Evolutionary conservation across 2,113 vertebrate species (phyloP).

Genomic region (Tachycineta bicolor): DNA sequence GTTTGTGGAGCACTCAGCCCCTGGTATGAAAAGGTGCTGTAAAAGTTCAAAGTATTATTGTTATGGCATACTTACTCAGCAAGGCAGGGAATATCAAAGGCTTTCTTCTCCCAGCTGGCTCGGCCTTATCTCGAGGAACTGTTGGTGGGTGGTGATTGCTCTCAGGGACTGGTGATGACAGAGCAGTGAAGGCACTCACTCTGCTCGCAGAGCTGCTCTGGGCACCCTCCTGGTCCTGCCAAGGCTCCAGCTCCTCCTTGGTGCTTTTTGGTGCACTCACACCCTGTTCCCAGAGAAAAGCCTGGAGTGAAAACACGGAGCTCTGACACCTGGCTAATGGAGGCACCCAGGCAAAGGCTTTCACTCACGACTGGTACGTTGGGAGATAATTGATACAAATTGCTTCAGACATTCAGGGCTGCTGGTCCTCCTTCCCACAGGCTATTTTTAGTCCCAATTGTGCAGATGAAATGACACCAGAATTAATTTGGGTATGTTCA

Average conservation of each 20-base stretch:
- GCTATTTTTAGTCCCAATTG: constrained; percentile 19
- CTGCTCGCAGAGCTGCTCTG: neutral
- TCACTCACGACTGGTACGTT: neutral
- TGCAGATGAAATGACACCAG: neutral
- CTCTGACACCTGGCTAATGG: neutral
- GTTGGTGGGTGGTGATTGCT: constrained; percentile 51
- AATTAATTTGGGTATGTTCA: neutral
- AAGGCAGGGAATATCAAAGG: constrained; percentile 57
- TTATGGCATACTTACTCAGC: constrained; percentile 48
- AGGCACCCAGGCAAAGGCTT: neutral
- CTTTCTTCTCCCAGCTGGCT: constrained; percentile 47
- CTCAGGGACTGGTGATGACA: constrained; percentile 15
- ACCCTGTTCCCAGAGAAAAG: neutral
- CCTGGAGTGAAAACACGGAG: neutral
- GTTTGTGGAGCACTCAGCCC: constrained; percentile 48
- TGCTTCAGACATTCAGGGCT: neutral
- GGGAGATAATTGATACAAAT: constrained; percentile 46
- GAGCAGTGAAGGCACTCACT: neutral
- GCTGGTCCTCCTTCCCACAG: neutral
- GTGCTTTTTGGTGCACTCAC: neutral
- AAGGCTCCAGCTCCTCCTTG: neutral
- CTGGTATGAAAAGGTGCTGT: constrained; percentile 47
- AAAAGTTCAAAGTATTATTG: constrained; percentile 57
- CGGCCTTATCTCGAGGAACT: constrained; percentile 27
- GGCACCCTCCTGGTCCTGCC: neutral